Evolutionary conservation across 2,113 vertebrate species (phyloP).

Genomic region (Ammodytes marinus): DNA sequence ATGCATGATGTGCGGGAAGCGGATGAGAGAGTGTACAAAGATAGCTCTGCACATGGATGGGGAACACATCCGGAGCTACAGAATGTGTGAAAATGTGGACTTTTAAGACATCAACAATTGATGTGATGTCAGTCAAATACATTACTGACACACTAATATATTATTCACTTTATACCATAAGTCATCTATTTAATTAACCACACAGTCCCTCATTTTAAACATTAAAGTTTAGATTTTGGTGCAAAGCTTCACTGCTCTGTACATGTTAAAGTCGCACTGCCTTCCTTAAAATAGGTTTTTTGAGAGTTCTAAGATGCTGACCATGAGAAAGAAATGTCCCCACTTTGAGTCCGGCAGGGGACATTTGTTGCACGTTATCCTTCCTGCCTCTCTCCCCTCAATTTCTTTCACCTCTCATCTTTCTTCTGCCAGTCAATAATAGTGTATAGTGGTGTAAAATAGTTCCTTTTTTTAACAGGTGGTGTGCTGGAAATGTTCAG

Average conservation of each 20-base stretch:
- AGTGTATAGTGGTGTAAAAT: neutral
- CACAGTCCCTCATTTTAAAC: neutral
- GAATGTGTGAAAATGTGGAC: neutral
- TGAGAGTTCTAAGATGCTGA: neutral
- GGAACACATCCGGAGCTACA: neutral
- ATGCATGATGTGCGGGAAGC: neutral
- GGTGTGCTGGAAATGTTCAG: conserved; percentile 98
- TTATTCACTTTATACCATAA: no score
- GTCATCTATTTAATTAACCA: no score
- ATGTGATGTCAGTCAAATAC: neutral
- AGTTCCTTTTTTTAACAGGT: conserved; percentile 83
- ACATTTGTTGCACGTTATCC: neutral
- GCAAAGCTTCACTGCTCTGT: neutral
- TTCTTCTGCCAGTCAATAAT: neutral
- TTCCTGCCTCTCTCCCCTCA: neutral
- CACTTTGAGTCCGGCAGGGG: neutral
- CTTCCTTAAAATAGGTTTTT: neutral
- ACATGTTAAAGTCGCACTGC: neutral
- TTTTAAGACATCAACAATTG: neutral
- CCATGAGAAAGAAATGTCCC: neutral
- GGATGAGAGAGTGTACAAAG: neutral
- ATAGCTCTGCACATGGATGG: neutral
- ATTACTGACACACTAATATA: neutral
- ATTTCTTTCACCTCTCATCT: neutral
- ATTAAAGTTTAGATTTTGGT: neutral